A percentile compares a stretch with the other conserved stretches of the same genome.
phyloP scores from a whole-genome alignment of 2,113 vertebrate genomes.

The Aythya baeri region DNA sequence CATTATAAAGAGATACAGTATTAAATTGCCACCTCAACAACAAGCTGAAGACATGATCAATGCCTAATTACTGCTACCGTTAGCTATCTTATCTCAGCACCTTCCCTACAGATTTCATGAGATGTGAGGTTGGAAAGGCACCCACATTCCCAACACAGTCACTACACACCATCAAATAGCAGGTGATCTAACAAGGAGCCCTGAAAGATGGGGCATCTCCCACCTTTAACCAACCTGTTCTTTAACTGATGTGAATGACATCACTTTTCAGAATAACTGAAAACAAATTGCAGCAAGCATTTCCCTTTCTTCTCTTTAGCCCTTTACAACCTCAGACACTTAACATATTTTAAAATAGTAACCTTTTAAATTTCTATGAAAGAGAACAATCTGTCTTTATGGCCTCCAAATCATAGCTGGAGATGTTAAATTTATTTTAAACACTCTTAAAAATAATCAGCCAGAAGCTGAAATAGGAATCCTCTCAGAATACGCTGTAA shows the following conservation, averaged over 20 bases:
- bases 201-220: background rate
- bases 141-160: background rate
- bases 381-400: background rate
- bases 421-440: background rate
- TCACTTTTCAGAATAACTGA: background rate
- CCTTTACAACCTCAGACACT: background rate
- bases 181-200: background rate
- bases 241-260: background rate
- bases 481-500: background rate
- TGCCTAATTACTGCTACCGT: background rate
- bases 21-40: background rate
- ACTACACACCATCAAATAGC: background rate
- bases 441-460: background rate
- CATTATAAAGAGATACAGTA: background rate
- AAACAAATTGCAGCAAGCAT: background rate
- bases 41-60: background rate
- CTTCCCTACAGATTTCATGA: background rate
- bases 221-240: background rate
- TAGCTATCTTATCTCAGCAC: background rate
- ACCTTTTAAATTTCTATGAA: background rate
- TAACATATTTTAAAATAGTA: background rate
- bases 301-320: background rate
- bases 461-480: background rate
- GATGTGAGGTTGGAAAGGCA: background rate
- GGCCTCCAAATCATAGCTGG: background rate